phyloP scores from a whole-genome alignment of 2,797 vertebrate species.

The Fratercula arctica region DNA sequence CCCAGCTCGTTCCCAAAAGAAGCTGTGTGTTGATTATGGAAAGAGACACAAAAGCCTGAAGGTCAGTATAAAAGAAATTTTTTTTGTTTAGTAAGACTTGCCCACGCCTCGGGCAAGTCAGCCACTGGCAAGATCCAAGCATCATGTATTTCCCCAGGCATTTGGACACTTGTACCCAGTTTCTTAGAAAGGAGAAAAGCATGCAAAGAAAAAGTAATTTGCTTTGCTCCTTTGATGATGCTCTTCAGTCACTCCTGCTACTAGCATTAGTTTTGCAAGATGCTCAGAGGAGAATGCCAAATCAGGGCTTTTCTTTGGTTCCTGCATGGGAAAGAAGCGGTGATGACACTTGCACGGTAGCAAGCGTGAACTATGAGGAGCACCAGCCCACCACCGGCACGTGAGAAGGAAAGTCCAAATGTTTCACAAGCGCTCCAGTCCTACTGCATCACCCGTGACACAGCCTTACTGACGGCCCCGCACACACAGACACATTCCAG shows the following conservation, averaged over 20 bases:
- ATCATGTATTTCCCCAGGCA: not conserved
- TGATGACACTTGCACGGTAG: rapidly evolving
- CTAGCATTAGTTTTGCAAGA: not conserved
- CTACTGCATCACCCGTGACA: too few species aligned
- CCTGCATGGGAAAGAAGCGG: not conserved
- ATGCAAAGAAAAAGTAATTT: not conserved
- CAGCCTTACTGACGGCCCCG: not conserved
- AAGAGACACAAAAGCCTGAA: not conserved
- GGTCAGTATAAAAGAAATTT: not conserved
- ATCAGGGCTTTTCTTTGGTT: not conserved
- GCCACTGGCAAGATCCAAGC: not conserved
- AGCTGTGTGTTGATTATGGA: not conserved
- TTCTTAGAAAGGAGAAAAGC: not conserved
- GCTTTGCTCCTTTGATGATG: not conserved
- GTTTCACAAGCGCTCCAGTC: not conserved
- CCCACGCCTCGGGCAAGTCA: not conserved
- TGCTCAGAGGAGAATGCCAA: not conserved
- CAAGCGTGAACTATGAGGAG: not conserved
- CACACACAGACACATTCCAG: rapidly evolving
- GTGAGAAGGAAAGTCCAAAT: not conserved
- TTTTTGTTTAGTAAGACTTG: not conserved
- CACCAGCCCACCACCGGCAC: not conserved
- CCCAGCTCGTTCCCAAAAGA: not conserved
- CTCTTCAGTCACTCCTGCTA: not conserved
- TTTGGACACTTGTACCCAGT: not conserved